Conservation (phyloP, 1,140 invertebrate genomes). For the Drosophila takahashii region DNA sequence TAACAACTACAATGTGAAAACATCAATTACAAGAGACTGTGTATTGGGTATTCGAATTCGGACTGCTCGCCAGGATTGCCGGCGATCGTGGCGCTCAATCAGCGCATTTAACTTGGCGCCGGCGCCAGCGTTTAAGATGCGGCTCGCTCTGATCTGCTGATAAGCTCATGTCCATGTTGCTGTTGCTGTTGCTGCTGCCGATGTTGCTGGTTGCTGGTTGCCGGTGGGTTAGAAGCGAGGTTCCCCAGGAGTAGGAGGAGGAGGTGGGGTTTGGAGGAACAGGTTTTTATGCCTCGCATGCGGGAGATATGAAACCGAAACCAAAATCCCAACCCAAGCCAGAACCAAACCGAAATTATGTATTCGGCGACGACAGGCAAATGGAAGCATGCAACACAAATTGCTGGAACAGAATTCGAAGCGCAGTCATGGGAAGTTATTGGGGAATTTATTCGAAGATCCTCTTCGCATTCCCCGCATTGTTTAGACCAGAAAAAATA, state of each 20-base stretch:
- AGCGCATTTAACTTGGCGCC: conserved; percentile 78
- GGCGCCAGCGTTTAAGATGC: conserved; percentile 84
- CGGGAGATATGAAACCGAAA: conserved; percentile 63
- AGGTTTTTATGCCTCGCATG: conserved; percentile 56
- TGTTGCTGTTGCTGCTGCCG: conserved; percentile 36
- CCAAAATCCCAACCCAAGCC: neutral
- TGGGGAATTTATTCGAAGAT: conserved; percentile 5
- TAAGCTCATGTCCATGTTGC: conserved; percentile 74
- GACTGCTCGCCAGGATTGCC: conserved; percentile 44
- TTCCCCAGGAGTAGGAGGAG: conserved; percentile 9
- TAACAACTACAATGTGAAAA: conserved; percentile 83
- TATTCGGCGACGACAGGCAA: conserved; percentile 29
- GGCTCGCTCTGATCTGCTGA: conserved; percentile 82
- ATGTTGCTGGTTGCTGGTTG: conserved; percentile 29
- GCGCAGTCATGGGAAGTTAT: conserved; percentile 30
- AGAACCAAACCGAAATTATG: conserved; percentile 45
- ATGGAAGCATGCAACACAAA: conserved; percentile 39
- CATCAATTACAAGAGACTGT: conserved; percentile 70
- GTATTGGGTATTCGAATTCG: neutral
- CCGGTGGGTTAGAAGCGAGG: conserved; percentile 22
- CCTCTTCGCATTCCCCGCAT: conserved; percentile 1
- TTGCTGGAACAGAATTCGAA: conserved; percentile 35
- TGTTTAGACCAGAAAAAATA: conserved; percentile 2
- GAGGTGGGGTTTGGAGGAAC: conserved; percentile 27
- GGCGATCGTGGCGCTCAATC: conserved; percentile 73